These are phyloP conservation scores for Cydia pomonella DNA, from an alignment of 1,140 invertebrate genomes.

Conservation along the genomic window DNA sequence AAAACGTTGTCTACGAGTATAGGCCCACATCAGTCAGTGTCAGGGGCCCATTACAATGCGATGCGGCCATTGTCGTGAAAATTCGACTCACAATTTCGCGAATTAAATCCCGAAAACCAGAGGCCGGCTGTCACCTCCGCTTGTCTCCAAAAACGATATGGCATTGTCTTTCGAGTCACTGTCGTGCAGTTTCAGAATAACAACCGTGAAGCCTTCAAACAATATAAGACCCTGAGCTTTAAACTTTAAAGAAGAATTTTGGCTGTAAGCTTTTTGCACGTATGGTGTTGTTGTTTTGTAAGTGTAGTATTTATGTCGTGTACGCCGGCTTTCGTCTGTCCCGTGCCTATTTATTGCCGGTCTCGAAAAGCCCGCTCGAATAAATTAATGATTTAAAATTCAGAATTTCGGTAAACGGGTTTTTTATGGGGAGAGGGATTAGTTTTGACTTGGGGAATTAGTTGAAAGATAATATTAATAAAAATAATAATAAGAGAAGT, in stretches of 20 bases:
- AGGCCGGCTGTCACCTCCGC: slow-evolving; percentile 63
- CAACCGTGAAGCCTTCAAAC: slow-evolving; percentile 10
- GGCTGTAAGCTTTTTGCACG: slow-evolving; percentile 34
- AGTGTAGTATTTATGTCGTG: slow-evolving; percentile 54
- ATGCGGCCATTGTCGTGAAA: slow-evolving; percentile 41
- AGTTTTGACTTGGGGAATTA: not conserved
- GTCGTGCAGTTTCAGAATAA: slow-evolving; percentile 33
- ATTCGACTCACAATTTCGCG: slow-evolving; percentile 52
- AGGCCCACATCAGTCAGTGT: slow-evolving; percentile 62
- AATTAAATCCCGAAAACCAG: slow-evolving; percentile 68
- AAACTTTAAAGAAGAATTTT: slow-evolving; percentile 38
- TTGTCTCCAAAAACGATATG: slow-evolving; percentile 66
- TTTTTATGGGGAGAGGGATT: slow-evolving; percentile 9
- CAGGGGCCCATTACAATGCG: slow-evolving; percentile 48
- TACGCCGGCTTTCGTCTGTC: slow-evolving; percentile 62
- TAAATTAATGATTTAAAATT: slow-evolving; percentile 65
- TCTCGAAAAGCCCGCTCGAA: slow-evolving; percentile 58
- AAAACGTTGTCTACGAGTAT: slow-evolving; percentile 40
- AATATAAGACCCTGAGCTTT: slow-evolving; percentile 40
- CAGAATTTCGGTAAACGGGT: slow-evolving; percentile 13
- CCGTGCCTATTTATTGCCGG: slow-evolving; percentile 63
- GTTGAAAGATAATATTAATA: not conserved
- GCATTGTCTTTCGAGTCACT: slow-evolving; percentile 58
- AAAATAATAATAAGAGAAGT: no score
- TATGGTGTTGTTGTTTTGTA: slow-evolving; percentile 34